These are phyloP conservation scores for Eleutherodactylus coqui DNA, from an alignment of 2,797 vertebrate species.

Conservation along the genomic window DNA sequence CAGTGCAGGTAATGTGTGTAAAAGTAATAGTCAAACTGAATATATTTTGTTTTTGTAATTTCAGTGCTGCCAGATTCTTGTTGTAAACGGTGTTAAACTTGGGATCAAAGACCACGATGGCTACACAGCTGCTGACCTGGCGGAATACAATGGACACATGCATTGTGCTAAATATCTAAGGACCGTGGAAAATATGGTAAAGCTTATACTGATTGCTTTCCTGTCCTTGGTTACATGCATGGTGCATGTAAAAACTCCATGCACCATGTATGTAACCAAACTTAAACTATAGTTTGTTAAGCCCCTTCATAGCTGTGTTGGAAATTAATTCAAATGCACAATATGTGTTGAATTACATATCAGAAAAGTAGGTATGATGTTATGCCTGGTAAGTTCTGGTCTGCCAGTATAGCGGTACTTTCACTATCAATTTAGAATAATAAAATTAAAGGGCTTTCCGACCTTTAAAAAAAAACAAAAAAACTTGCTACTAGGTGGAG, in stretches of 20 bases:
- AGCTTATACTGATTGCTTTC: slow-evolving; percentile 1
- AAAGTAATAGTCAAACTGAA: background rate
- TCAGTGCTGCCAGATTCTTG: slow-evolving; percentile 97
- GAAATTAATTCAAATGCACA: background rate
- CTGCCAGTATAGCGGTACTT: background rate
- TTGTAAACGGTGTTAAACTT: slow-evolving; percentile 93
- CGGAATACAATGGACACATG: slow-evolving; percentile 90
- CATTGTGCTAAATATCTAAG: slow-evolving; percentile 95
- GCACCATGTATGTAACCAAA: background rate
- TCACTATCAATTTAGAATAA: no score
- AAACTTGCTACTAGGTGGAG: no score
- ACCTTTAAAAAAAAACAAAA: no score
- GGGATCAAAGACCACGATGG: slow-evolving; percentile 88
- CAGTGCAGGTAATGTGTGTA: background rate
- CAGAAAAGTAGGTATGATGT: background rate
- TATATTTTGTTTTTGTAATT: background rate
- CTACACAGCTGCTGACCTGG: slow-evolving; percentile 90
- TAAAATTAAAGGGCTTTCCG: no score
- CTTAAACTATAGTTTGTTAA: background rate
- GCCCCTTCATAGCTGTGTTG: background rate
- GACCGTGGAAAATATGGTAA: slow-evolving; percentile 95
- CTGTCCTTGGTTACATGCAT: background rate
- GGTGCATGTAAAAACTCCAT: background rate
- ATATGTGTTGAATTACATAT: background rate
- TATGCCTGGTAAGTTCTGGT: background rate